phyloP scores from a whole-genome alignment of 2,888 invertebrate genomes.

The Ctenicera cuprea region DNA sequence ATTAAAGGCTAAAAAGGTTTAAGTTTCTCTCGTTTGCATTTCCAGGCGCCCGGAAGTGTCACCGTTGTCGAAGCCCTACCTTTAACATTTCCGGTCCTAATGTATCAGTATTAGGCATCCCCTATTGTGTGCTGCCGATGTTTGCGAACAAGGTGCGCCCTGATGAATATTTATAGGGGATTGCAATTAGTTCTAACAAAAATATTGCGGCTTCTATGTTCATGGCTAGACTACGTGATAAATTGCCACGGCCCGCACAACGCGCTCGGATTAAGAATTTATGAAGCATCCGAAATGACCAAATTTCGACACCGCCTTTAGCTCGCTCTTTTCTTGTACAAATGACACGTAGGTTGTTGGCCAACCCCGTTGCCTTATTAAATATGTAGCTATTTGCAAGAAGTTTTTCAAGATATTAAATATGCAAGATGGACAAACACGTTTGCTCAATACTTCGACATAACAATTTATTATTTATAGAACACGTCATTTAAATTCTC shows the following conservation, averaged over 20 bases:
- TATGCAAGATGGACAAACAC: neutral
- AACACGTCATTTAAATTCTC: too few species aligned
- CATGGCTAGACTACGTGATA: constrained; percentile 39
- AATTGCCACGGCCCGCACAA: constrained; percentile 22
- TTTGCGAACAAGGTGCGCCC: constrained; percentile 49
- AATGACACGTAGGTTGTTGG: neutral
- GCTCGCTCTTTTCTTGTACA: constrained; percentile 11
- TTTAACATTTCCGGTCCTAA: constrained; percentile 46
- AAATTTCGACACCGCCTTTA: constrained; percentile 36
- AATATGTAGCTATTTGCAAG: neutral
- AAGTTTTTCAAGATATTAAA: neutral
- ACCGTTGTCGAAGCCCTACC: constrained; percentile 27
- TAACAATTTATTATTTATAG: too few species aligned
- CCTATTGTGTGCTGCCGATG: constrained; percentile 45
- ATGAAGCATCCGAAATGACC: constrained; percentile 23
- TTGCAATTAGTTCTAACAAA: constrained; percentile 50
- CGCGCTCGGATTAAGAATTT: constrained; percentile 39
- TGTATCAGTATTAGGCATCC: constrained; percentile 47
- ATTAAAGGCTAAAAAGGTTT: constrained; percentile 48
- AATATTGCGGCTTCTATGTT: constrained; percentile 41
- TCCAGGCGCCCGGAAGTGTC: constrained; percentile 33
- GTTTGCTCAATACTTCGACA: too few species aligned
- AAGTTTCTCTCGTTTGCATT: constrained; percentile 45
- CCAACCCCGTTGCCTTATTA: constrained; percentile 21
- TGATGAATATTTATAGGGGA: constrained; percentile 53